A percentile compares a stretch with the other conserved stretches of the same genome.
phyloP scores from a whole-genome alignment of 2,113 vertebrate genomes.

The Callospermophilus lateralis region DNA sequence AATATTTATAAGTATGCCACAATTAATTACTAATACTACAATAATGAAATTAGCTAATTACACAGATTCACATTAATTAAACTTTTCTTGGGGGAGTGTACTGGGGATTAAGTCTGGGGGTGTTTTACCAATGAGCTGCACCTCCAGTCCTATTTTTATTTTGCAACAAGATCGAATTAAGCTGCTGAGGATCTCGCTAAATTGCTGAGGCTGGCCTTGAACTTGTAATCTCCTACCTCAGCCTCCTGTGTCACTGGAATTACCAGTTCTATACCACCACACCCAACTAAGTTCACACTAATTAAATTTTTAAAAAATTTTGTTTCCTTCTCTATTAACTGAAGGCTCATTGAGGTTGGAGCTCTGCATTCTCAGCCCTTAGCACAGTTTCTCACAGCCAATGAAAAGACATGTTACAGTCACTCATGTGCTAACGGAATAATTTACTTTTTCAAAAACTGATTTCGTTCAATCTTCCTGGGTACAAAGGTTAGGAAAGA shows the following conservation, averaged over 20 bases:
- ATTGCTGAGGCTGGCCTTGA: no score
- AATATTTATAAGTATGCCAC: neutral
- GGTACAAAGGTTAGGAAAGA: neutral
- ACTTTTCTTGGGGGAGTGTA: neutral
- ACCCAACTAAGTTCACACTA: no score
- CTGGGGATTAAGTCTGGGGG: no score
- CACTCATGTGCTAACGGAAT: neutral
- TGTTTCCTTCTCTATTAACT: neutral
- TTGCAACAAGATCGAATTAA: no score
- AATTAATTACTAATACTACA: neutral
- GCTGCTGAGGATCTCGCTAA: no score
- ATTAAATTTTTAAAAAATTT: neutral
- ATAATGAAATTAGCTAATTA: conserved; percentile 4
- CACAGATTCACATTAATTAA: neutral
- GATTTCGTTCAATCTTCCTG: neutral
- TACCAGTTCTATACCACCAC: no score
- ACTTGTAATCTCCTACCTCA: no score
- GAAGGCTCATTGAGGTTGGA: neutral
- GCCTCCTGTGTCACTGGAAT: no score
- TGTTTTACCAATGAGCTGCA: no score
- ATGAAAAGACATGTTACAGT: neutral
- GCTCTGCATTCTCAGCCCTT: neutral
- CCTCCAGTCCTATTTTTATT: no score
- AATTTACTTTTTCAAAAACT: neutral
- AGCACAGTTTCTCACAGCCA: neutral